Base-by-base conservation (phyloP, 1,140 invertebrate species). In the Euwallacea similis region DNA sequence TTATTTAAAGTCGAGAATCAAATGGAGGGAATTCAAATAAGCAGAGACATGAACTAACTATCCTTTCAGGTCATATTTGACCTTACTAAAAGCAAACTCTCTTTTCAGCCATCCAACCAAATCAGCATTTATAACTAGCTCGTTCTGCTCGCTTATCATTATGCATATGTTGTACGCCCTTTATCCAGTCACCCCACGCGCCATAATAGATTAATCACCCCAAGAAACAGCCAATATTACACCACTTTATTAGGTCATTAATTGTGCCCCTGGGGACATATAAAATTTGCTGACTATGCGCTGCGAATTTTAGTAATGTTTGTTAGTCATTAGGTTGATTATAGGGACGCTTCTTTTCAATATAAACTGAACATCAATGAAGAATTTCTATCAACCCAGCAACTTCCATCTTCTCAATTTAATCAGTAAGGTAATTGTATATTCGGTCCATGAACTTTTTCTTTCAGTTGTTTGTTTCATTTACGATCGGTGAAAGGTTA, bases 181-280 rank as follows among this genome's bases (percentile, higher is more conserved):
- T 68, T 53, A 68, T 68, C 56, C 66, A 15, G 16, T 68, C 66
- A 68, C 66, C 66, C 66, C 58, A 68, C 33, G 56, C 56, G 13
- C 21, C n/a, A 43, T 68, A 59, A 68, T 68, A 50, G 66, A 68
- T 68, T 68, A 68, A 59, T 68, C 42, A 7, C 66, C 66, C 66
- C 55, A 50, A 66, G 56, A 68, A 59, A 60, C 66, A 59, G 66
- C 66, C 66, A 68, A 68, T 68, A 68, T 68, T 68, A 60, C 66
- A 68, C 66, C 66, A 68, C 66, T 68, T 68, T 68, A 68, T 68
- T 68, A 60, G 55, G 55, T 68, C 55, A 68, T 68, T 68, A 68
- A 68, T 68, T 68, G 66, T 59, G 55, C 60, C 66, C 58, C 41
- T 7, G 16, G 66, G 56, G 66, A 68, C 55, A 42, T 11, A 42